Evolutionary conservation across 2,888 invertebrate genomes (phyloP).

Genomic region (Octodonta nipae): DNA sequence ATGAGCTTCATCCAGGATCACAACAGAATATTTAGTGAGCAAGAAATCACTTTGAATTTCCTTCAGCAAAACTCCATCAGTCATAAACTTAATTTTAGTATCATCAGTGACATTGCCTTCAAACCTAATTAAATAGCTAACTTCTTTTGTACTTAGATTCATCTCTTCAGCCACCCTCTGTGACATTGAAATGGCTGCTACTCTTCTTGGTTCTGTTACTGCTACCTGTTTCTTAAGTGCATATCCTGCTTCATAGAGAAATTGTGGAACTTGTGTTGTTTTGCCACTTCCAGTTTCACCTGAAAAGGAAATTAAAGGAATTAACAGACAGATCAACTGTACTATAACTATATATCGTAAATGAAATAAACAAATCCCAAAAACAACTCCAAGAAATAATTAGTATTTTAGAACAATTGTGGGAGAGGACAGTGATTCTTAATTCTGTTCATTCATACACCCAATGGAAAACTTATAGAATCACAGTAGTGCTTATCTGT

Average conservation of each 20-base stretch:
- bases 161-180: slow-evolving; percentile 81
- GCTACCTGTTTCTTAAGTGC: slow-evolving; percentile 71
- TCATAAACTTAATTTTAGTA: slow-evolving; percentile 97
- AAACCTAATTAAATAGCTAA: slow-evolving; percentile 88
- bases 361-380: too few species aligned
- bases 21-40: slow-evolving; percentile 76
- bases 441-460: too few species aligned
- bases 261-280: slow-evolving; percentile 97
- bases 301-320: too few species aligned
- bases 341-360: too few species aligned
- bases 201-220: slow-evolving; percentile 92
- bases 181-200: slow-evolving; percentile 96
- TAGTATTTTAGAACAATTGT: too few species aligned
- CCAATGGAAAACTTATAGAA: too few species aligned
- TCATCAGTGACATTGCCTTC: slow-evolving; percentile 80
- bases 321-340: too few species aligned
- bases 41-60: slow-evolving; percentile 74
- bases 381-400: too few species aligned
- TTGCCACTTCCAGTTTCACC: slow-evolving; percentile 61
- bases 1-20: slow-evolving; percentile 95
- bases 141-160: slow-evolving; percentile 56
- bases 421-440: too few species aligned
- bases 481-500: too few species aligned
- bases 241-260: slow-evolving; percentile 90
- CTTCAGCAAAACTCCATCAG: slow-evolving; percentile 89